Percentiles rank a stretch among this genome's conserved stretches.
These are phyloP conservation scores for Phthorimaea operculella DNA, from an alignment of 1,140 invertebrate genomes.

Conservation along the genomic window DNA sequence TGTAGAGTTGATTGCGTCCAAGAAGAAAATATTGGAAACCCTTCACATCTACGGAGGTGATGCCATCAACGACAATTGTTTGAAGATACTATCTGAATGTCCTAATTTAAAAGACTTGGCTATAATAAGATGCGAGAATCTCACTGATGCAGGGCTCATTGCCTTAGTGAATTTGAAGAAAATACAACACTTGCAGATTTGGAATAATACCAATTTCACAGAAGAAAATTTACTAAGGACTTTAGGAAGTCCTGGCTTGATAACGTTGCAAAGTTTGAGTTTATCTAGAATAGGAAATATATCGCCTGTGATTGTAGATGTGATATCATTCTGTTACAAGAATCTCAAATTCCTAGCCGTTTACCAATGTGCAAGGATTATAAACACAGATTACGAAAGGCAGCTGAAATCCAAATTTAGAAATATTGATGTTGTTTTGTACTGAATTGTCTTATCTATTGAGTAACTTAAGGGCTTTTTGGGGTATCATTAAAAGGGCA, in stretches of 20 bases:
- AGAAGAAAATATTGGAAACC: conserved; percentile 37
- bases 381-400: conserved; percentile 57
- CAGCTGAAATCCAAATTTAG: conserved; percentile 57
- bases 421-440: conserved; percentile 51
- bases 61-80: conserved; percentile 42
- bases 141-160: conserved; percentile 51
- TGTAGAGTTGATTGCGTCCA: conserved; percentile 38
- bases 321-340: conserved; percentile 57
- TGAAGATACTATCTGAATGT: conserved; percentile 48
- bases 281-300: conserved; percentile 56
- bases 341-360: conserved; percentile 56
- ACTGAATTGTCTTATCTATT: neutral
- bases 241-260: conserved; percentile 34
- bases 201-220: conserved; percentile 59
- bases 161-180: conserved; percentile 34
- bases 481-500: too few relatives aligned
- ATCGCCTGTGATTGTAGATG: conserved; percentile 43
- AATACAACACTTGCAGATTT: conserved; percentile 52
- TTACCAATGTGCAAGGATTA: conserved; percentile 56
- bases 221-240: conserved; percentile 40
- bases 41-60: conserved; percentile 57
- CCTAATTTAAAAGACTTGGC: conserved; percentile 43
- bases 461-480: too few relatives aligned
- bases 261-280: conserved; percentile 49
- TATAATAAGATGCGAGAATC: conserved; percentile 56